Percentiles rank a stretch among this genome's conserved stretches.
Evolutionary conservation across 2,797 vertebrate species (phyloP).

Genomic region (Falco concolor): DNA sequence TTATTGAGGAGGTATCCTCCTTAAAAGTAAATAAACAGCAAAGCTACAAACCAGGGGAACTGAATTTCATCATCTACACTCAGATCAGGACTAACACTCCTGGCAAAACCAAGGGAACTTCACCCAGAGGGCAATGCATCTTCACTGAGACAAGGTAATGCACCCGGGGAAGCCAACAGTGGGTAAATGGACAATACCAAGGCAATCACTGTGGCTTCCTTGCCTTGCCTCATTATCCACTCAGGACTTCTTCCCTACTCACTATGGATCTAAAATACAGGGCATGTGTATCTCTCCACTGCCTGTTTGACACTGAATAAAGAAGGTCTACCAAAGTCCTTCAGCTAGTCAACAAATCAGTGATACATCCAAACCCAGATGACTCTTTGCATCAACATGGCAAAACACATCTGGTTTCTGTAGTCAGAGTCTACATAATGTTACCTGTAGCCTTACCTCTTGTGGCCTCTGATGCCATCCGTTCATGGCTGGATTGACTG

Average conservation of each 20-base stretch:
- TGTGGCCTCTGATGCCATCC: background rate
- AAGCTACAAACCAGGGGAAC: background rate
- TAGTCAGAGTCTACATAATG: background rate
- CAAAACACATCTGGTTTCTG: background rate
- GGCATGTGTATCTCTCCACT: fast-evolving
- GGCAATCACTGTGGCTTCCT: background rate
- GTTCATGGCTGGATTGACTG: background rate
- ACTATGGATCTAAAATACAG: background rate
- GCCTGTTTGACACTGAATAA: background rate
- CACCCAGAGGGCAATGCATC: background rate
- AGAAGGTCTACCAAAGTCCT: background rate
- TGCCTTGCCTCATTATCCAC: too few relatives aligned
- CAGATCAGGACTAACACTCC: background rate
- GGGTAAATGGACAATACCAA: background rate
- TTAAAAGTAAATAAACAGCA: background rate
- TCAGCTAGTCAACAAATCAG: background rate
- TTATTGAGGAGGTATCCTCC: background rate
- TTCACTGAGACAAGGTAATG: background rate
- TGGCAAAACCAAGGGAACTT: background rate
- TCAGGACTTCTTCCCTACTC: background rate
- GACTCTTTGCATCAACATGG: background rate
- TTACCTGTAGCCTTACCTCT: background rate
- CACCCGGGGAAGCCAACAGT: background rate
- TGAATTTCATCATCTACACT: background rate
- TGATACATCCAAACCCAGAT: background rate